These are phyloP conservation scores for Maccullochella peelii DNA, from an alignment of 2,113 vertebrate genomes.

Conservation along the genomic window DNA sequence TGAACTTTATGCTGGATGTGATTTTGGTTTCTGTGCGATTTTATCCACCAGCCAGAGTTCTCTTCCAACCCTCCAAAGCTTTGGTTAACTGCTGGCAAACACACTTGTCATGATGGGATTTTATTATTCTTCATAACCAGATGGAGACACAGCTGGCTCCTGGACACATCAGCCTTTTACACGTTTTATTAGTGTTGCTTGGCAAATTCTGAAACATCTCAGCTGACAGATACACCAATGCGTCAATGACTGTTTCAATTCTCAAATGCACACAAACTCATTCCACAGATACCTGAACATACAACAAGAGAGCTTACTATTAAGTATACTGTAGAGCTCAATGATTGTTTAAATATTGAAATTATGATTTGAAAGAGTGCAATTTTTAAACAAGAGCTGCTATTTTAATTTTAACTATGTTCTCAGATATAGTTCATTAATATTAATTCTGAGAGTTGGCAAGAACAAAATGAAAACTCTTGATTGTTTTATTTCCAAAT, in stretches of 20 bases:
- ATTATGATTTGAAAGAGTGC: too few relatives aligned
- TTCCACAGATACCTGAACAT: not conserved
- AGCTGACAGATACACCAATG: not conserved
- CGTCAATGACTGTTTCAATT: not conserved
- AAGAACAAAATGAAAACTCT: too few relatives aligned
- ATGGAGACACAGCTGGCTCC: constrained; percentile 52
- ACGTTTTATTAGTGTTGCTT: constrained; percentile 45
- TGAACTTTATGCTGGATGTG: not conserved
- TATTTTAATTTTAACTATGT: too few relatives aligned
- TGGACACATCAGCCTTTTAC: constrained; percentile 47
- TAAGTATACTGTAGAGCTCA: not conserved
- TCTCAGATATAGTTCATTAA: too few relatives aligned
- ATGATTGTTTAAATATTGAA: too few relatives aligned
- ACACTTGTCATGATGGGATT: constrained; percentile 28
- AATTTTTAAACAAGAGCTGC: too few relatives aligned
- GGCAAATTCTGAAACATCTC: constrained; percentile 41
- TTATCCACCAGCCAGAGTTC: not conserved
- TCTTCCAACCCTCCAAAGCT: constrained; percentile 1
- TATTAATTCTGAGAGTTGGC: too few relatives aligned
- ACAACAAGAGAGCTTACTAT: not conserved
- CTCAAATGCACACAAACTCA: not conserved
- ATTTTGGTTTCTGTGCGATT: not conserved
- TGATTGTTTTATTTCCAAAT: too few relatives aligned
- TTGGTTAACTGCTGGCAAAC: constrained; percentile 27
- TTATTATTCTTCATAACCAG: constrained; percentile 44